phyloP scores from a whole-genome alignment of 2,888 invertebrate species.

The Apodemia duryi region DNA sequence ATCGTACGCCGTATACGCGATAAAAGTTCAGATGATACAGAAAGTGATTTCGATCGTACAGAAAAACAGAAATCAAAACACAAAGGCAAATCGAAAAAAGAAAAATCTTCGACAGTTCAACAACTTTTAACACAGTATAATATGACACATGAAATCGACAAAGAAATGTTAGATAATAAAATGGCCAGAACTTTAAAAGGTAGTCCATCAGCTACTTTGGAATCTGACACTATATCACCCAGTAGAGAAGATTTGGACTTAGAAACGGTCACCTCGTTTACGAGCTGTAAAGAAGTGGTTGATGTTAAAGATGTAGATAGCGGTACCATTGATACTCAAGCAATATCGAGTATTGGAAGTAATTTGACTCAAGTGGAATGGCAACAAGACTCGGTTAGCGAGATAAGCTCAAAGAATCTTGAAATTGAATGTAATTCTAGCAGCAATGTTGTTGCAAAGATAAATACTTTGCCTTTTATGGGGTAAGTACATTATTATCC shows the following conservation, averaged over 20 bases:
- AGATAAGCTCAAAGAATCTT: constrained; percentile 33
- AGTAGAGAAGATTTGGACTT: constrained; percentile 26
- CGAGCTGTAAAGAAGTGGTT: constrained; percentile 39
- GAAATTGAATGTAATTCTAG: constrained; percentile 39
- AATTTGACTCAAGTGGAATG: constrained; percentile 34
- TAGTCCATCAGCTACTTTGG: constrained; percentile 15
- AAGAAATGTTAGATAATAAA: constrained; percentile 8
- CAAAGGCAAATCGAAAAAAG: constrained; percentile 21
- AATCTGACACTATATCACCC: constrained; percentile 23
- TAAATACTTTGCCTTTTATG: constrained; percentile 61
- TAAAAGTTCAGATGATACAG: constrained; percentile 17
- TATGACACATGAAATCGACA: constrained; percentile 5
- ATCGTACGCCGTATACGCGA: background rate
- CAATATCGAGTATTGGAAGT: constrained; percentile 22
- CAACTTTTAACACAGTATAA: constrained; percentile 44
- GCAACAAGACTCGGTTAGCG: constrained; percentile 34
- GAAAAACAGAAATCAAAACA: constrained; percentile 13
- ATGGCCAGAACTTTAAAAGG: background rate
- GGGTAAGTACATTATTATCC: constrained; percentile 46
- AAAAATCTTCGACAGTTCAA: constrained; percentile 42
- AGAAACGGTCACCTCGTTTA: constrained; percentile 40
- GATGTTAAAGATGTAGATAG: background rate
- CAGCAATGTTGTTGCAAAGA: constrained; percentile 50
- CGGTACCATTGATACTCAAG: constrained; percentile 23
- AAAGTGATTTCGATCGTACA: constrained; percentile 23